A percentile compares a stretch with the other conserved stretches of the same genome.
These are phyloP conservation scores for Emydura subglobosa DNA, from an alignment of 2,113 vertebrate species.

Conservation along the genomic window DNA sequence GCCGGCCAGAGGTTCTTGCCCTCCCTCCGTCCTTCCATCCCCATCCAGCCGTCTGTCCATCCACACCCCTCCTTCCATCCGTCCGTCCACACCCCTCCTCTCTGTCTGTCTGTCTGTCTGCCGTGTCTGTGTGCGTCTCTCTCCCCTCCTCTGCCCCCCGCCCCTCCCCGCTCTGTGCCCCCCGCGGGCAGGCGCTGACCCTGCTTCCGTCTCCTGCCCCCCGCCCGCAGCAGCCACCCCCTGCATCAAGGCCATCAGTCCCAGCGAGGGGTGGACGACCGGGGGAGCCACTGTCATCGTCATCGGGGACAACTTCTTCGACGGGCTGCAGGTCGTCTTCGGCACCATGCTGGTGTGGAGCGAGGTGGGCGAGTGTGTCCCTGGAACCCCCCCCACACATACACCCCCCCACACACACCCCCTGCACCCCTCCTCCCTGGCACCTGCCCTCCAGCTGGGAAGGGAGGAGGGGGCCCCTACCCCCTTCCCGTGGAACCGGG, in stretches of 20 bases:
- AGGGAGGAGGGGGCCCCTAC: too few species aligned
- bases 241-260: slow-evolving; percentile 97
- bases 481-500: too few species aligned
- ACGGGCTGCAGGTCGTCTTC: slow-evolving; percentile 94
- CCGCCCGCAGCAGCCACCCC: slow-evolving; percentile 91
- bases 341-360: slow-evolving; percentile 97
- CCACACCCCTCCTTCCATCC: too few species aligned
- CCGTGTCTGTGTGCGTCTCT: neutral
- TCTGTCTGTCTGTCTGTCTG: neutral
- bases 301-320: slow-evolving; percentile 97
- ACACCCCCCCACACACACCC: too few species aligned
- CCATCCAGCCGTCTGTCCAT: neutral
- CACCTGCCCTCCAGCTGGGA: neutral
- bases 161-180: neutral
- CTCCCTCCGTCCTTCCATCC: neutral
- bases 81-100: neutral
- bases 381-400: neutral
- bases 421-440: neutral
- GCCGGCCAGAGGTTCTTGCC: too few species aligned
- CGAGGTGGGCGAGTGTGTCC: slow-evolving; percentile 81
- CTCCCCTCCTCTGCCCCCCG: neutral
- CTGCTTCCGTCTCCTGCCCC: slow-evolving; percentile 46
- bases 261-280: slow-evolving; percentile 95
- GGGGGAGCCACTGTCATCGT: slow-evolving; percentile 96
- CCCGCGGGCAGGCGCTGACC: neutral